Conservation (phyloP, 2,888 invertebrate species). For the Pristionchus japonicus region DNA sequence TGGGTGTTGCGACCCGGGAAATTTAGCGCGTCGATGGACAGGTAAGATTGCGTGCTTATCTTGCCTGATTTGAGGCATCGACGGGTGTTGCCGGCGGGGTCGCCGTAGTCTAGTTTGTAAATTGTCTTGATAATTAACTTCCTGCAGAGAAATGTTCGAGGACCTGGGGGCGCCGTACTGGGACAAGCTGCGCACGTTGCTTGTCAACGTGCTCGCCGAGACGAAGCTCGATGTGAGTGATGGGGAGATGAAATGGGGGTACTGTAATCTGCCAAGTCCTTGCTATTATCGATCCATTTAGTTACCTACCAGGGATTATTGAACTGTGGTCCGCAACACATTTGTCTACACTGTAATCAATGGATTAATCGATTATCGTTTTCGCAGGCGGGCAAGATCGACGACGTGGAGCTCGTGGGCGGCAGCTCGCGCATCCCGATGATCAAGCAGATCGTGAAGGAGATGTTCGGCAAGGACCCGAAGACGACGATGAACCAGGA, state of each 20-base stretch:
- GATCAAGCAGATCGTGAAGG: constrained; percentile 89
- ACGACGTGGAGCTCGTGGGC: constrained; percentile 95
- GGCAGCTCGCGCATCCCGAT: constrained; percentile 94
- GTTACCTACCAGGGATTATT: neutral
- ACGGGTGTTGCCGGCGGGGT: no score
- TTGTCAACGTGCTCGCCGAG: constrained; percentile 85
- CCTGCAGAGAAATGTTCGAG: constrained; percentile 86
- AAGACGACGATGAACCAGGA: constrained; percentile 95
- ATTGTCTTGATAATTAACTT: no score
- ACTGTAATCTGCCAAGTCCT: no score
- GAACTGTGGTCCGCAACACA: no score
- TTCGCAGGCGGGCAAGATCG: constrained; percentile 87
- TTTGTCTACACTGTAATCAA: no score
- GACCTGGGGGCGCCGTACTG: constrained; percentile 86
- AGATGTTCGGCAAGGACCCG: constrained; percentile 85
- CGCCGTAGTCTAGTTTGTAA: no score
- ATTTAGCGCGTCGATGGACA: constrained; percentile 88
- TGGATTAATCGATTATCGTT: no score
- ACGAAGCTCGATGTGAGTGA: constrained; percentile 80
- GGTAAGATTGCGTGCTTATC: constrained; percentile 68
- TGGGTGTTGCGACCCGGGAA: constrained; percentile 99
- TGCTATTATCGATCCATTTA: neutral
- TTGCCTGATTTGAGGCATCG: neutral
- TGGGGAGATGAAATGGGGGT: no score
- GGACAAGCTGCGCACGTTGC: constrained; percentile 84